Conservation (phyloP, 2,797 vertebrate species). For the Acrocephalus scirpaceus region DNA sequence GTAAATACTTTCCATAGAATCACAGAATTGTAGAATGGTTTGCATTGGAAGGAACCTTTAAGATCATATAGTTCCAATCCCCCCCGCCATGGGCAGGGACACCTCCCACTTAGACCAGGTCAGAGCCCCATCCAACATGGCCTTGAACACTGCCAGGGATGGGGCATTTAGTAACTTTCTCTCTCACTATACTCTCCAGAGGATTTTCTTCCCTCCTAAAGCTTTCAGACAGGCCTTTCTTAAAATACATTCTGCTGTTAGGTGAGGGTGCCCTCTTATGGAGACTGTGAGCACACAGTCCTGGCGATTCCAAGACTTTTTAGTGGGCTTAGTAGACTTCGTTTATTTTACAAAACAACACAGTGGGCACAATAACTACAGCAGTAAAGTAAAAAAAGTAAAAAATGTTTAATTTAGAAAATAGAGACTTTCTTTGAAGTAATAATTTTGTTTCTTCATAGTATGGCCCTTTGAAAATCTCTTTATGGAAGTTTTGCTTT, state of each 20-base stretch:
- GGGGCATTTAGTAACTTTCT: not conserved
- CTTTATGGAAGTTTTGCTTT: not conserved
- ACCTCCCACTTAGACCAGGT: not conserved
- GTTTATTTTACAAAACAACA: not conserved
- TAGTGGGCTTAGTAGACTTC: not conserved
- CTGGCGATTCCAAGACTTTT: not conserved
- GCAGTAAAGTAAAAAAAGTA: not conserved
- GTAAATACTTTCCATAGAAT: not conserved
- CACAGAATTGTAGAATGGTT: not conserved
- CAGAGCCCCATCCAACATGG: not conserved
- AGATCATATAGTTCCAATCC: not conserved
- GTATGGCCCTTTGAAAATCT: not conserved
- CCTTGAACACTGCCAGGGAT: not conserved
- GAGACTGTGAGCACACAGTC: not conserved
- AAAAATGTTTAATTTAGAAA: not conserved
- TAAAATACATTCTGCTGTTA: not conserved
- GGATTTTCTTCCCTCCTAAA: not conserved
- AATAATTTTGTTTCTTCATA: not conserved
- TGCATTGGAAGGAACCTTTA: not conserved
- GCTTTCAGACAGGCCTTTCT: not conserved
- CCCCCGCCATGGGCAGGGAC: not conserved
- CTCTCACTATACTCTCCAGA: not conserved
- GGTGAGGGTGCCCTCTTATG: slow-evolving; percentile 35
- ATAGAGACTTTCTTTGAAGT: not conserved
- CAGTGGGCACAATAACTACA: not conserved